phyloP scores from a whole-genome alignment of 2,797 vertebrate genomes.

The Craterocephalus amniculus region DNA sequence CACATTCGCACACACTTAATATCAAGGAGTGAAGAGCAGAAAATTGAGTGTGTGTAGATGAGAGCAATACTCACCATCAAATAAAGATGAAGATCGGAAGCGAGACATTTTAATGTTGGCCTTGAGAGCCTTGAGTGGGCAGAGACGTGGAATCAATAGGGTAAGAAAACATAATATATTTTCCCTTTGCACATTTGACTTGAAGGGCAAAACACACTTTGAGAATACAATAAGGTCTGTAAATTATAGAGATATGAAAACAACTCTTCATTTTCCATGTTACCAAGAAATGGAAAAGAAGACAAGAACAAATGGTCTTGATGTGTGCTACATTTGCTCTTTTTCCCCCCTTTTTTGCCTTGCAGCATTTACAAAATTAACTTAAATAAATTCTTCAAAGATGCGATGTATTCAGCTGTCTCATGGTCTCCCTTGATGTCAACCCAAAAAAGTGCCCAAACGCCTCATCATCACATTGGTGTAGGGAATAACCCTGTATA shows the following conservation, averaged over 20 bases:
- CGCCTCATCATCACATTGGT: constrained; percentile 66
- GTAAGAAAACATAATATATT: constrained; percentile 60
- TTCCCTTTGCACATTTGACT: constrained; percentile 30
- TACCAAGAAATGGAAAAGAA: constrained; percentile 26
- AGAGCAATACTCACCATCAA: constrained; percentile 77
- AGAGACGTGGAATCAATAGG: constrained; percentile 70
- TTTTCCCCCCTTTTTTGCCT: constrained; percentile 44
- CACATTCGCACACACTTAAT: constrained; percentile 76
- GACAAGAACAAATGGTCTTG: not conserved
- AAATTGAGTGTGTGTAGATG: constrained; percentile 60
- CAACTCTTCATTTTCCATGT: constrained; percentile 33
- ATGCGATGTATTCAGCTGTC: constrained; percentile 47
- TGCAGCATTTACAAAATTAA: constrained; percentile 44
- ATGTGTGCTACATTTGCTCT: constrained; percentile 11
- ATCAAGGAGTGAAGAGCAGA: constrained; percentile 69
- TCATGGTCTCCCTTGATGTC: constrained; percentile 29
- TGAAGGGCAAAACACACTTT: constrained; percentile 45
- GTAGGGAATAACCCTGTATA: constrained; percentile 39
- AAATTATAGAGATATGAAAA: constrained; percentile 63
- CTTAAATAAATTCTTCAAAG: constrained; percentile 23
- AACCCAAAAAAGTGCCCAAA: constrained; percentile 44
- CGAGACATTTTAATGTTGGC: constrained; percentile 71
- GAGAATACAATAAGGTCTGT: constrained; percentile 31
- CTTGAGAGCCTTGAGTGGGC: constrained; percentile 74
- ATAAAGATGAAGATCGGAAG: constrained; percentile 78